Percentiles rank a stretch among this genome's conserved stretches.
Conservation (phyloP, 2,113 vertebrate species). For the Otolemur garnettii region DNA sequence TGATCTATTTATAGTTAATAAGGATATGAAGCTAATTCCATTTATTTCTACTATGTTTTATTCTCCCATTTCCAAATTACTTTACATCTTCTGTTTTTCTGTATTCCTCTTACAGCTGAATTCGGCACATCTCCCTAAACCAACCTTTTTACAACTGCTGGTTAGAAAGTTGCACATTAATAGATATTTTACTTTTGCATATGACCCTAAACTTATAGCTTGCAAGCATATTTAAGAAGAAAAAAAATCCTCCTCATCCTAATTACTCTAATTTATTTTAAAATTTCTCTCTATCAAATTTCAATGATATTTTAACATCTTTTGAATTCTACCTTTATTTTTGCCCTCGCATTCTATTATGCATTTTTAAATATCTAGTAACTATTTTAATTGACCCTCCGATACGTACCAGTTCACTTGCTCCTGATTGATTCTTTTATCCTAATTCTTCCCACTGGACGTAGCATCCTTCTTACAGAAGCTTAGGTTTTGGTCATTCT, state of each 20-base stretch:
- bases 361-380: background rate
- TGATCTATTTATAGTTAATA: background rate
- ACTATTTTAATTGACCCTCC: background rate
- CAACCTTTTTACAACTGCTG: background rate
- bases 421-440: background rate
- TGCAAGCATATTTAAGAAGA: background rate
- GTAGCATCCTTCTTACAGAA: background rate
- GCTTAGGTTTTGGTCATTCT: background rate
- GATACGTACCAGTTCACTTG: background rate
- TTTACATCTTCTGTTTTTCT: background rate
- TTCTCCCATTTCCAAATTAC: background rate
- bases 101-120: background rate
- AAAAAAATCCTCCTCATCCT: background rate
- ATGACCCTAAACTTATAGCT: too few relatives aligned
- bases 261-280: background rate
- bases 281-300: background rate
- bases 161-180: background rate
- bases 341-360: background rate
- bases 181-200: background rate
- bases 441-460: background rate
- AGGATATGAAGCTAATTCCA: background rate
- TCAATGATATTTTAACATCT: background rate
- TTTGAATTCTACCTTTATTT: background rate
- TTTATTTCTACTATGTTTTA: background rate
- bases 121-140: background rate